Evolutionary conservation across 2,888 invertebrate genomes (phyloP), one percentile per base, ranked within the genome.

Genomic region (Allolobophora icterica): DNA sequence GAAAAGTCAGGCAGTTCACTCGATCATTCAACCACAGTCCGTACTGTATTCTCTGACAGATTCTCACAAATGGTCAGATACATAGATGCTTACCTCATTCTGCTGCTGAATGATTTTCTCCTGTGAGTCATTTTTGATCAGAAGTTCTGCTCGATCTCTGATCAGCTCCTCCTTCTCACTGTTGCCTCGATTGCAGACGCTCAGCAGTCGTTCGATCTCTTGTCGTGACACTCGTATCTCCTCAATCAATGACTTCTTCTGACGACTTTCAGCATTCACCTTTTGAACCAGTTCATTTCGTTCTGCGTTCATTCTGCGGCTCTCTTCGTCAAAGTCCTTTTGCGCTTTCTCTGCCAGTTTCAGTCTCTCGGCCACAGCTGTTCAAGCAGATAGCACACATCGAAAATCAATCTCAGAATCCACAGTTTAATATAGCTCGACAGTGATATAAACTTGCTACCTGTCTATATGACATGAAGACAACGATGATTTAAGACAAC

Each of bases 141-240:
- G 94, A 17, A 95, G 94, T 92, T 95, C 94, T 89, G 94, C 95
- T 92, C 95, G 94, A 71, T 95, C 95, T 90, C 95, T 95, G 45
- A 94, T 98, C 35, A 99, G 95, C 0, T 97, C 97, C 94, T 98
- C 98, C 95, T 98, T 98, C 95, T 98, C 98, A 1, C 97, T 97
- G 30, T 93, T 93, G 42, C 95, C 92, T 30, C 94, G 93, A 89
- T 94, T 93, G 84, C 94, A 93, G 45, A 94, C 94, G 90, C 93
- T 93, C 89, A 93, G 94, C 34, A 94, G 93, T 24, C 94, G 93
- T 92, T 95, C 95, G 38, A 94, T 92, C 91, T 95, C 95, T 91
- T 94, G 94, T 24, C 95, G 93, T 13, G 94, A 92, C 8, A 93
- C 90, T 45, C 95, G 92, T 84, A 95, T 93, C 91, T 95, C 95